Percentiles rank a stretch among this genome's conserved stretches.
Conservation (phyloP, 2,888 invertebrate genomes). For the Orchesella flavescens region DNA sequence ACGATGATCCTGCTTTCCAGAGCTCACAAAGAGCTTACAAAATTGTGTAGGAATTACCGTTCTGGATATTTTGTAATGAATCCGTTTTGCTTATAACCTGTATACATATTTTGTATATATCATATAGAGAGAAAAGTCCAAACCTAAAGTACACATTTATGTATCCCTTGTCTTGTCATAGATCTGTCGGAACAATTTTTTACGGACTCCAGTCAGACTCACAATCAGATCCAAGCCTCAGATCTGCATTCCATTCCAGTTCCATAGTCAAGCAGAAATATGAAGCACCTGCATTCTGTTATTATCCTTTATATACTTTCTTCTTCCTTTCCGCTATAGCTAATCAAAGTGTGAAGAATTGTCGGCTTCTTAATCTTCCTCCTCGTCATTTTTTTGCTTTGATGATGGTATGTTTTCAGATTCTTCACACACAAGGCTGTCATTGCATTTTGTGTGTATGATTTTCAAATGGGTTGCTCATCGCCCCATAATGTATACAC, state of each 20-base stretch:
- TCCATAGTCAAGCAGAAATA: slow-evolving; percentile 41
- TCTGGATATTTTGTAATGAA: too few species aligned
- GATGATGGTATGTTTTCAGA: too few species aligned
- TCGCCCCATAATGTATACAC: slow-evolving; percentile 31
- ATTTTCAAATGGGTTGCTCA: slow-evolving; percentile 31
- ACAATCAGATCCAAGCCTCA: slow-evolving; percentile 31
- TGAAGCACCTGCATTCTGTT: slow-evolving; percentile 45
- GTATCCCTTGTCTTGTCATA: slow-evolving; percentile 58
- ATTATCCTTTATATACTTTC: neutral
- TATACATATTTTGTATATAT: neutral
- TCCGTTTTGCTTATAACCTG: neutral
- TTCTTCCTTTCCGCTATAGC: neutral
- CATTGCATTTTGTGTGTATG: neutral
- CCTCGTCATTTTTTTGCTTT: neutral
- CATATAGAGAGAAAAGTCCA: neutral
- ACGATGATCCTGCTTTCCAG: slow-evolving; percentile 43
- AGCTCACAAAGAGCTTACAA: slow-evolving; percentile 32
- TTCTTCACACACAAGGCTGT: neutral
- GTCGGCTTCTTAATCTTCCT: slow-evolving; percentile 34
- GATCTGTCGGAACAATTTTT: slow-evolving; percentile 59
- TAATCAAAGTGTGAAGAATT: slow-evolving; percentile 53
- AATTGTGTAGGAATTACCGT: neutral
- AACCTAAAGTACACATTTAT: slow-evolving; percentile 43
- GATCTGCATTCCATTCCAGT: slow-evolving; percentile 60
- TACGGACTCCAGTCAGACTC: slow-evolving; percentile 39